A percentile compares a stretch with the other conserved stretches of the same genome.
phyloP scores from a whole-genome alignment of 2,888 invertebrate species.

The Ochropacha duplaris region DNA sequence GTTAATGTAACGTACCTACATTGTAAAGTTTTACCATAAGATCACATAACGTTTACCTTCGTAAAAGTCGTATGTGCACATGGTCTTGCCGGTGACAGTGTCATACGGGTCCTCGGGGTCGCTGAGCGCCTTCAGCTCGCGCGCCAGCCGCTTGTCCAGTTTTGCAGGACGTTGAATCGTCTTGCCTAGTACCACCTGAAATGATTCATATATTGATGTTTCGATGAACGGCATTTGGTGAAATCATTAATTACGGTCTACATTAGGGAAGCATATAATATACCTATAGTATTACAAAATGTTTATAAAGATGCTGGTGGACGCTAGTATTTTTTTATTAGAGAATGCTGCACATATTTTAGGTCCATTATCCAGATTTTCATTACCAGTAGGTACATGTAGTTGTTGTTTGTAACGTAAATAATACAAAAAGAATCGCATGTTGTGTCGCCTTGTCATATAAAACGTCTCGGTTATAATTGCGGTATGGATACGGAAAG shows the following conservation, averaged over 20 bases:
- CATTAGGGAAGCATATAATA: too few species aligned
- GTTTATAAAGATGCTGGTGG: too few species aligned
- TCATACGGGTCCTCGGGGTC: conserved; percentile 92
- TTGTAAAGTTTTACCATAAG: too few species aligned
- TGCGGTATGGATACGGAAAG: background rate
- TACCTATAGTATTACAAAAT: too few species aligned
- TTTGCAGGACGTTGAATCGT: conserved; percentile 90
- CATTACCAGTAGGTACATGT: too few species aligned
- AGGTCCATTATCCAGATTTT: too few species aligned
- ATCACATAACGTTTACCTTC: conserved; percentile 86
- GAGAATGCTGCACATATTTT: too few species aligned
- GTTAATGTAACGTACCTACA: too few species aligned
- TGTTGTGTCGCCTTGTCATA: background rate
- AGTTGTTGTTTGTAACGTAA: background rate
- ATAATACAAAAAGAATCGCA: background rate
- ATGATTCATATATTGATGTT: conserved; percentile 17
- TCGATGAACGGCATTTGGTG: too few species aligned
- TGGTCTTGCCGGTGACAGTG: conserved; percentile 94
- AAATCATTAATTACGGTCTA: too few species aligned
- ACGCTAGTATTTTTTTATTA: too few species aligned
- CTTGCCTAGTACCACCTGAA: conserved; percentile 93
- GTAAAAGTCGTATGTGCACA: conserved; percentile 99
- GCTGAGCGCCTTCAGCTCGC: conserved; percentile 90
- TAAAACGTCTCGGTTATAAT: background rate
- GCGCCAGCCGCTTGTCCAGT: conserved; percentile 90